Base-by-base conservation (phyloP, 2,797 vertebrate genomes). In the Alcedo quadribrachys region DNA sequence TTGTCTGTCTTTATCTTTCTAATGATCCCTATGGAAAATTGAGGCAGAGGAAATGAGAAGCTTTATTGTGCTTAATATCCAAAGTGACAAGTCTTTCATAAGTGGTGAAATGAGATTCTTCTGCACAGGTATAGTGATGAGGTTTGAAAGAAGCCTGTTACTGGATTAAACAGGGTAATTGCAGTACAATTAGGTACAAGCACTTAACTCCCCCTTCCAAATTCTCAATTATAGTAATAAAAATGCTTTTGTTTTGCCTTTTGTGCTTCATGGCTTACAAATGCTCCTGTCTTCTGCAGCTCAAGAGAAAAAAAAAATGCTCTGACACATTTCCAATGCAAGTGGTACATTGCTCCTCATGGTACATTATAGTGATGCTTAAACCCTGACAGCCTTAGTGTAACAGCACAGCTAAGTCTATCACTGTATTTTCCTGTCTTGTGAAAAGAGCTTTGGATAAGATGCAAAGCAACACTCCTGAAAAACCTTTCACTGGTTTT, bases 211-310 rank as follows among this genome's bases (percentile, higher is more conserved):
- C 63, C 40, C 78, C 90, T 95, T 94, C 90, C 89, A 89, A 95
- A 95, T 92, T 95, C 92, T 89, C 81, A 83, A 91, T 96, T 95
- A 94, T 69, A 92, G 77, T 89, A 89, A 93, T 85, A 95, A 95
- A 95, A 95, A 94, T 94, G 80, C 80, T 89, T 96, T 95, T 96
- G 89, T 96, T 95, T 96, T 95, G 84, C 77, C 93, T 96, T 95
- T 94, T 92, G 84, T 96, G 86, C 50, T 85, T 91, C 57, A 37
- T 63, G 86, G 81, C 79, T 95, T 95, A 94, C 94, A 94, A 93
- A 95, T 91, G 81, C 63, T 94, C 73, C 82, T 94, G 90, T 93
- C 92, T 92, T 94, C 51, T 74, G 48, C 48, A 70, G 61, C 86
- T 95, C 79, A 78, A 89, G 48, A 67, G 32, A 50, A 78, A 80